Base-by-base conservation (phyloP, 2,888 invertebrate genomes). In the Campoplex capitator region DNA sequence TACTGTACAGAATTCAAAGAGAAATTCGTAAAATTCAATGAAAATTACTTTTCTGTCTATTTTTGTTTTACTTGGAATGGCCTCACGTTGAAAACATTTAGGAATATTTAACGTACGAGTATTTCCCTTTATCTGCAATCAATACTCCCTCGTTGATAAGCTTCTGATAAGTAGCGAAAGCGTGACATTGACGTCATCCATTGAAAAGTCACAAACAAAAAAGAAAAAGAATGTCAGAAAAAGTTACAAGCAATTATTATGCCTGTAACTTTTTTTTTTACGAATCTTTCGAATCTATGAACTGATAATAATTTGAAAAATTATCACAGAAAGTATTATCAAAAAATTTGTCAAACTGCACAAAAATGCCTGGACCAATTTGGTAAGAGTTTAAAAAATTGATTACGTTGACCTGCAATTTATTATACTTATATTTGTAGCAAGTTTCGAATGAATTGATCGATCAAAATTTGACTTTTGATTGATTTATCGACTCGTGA, bases 401-500 rank as follows among this genome's bases (percentile, higher is more conserved):
- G 62, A 62, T 32, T 16, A 32, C 62, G 62, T 32, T 32, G 51
- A 51, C 56, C 38, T 3, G 16, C 23, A 42, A 35, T 48, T 45
- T 28, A 38, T 45, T 71, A 7, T 42, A 48, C 28, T 28, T 0
- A 54, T 32, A 76, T 38, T 73, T 71, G 13, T 68, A 75, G 74
- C 81, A 67, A 48, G 62, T 62, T 16, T 32, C 23, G 67, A 78
- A 84, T 54, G 58, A 82, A 82, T 76, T 54, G 73, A 68, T 51
- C 77, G 75, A 68, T 75, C 56, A 28, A 80, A 75, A 71, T 77
- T 84, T 35, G 81, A 87, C 68, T 84, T 75, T 77, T 78, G 84
- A 84, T 87, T 84, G 84, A 87, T 87, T 84, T 58, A 74, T 74
- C 81, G 81, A 77, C 67, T 51, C 65, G 32, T 48, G 73, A 51